Percentiles rank a stretch among this genome's conserved stretches.
Conservation (phyloP, 2,113 vertebrate genomes). For the Gasterosteus nipponicus region DNA sequence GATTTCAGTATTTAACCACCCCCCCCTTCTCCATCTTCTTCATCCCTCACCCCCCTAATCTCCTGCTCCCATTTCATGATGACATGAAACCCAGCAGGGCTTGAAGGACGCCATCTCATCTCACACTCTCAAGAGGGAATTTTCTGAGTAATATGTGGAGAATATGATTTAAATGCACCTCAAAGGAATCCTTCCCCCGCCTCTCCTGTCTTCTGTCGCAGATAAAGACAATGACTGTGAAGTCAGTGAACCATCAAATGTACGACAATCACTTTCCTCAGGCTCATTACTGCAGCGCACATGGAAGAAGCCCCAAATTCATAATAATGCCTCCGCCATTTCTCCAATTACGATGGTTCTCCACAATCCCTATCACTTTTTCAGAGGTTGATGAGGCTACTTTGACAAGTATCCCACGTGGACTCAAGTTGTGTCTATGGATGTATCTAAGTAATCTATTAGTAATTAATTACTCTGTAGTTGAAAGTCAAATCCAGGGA, state of each 20-base stretch:
- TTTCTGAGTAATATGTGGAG: conserved; percentile 71
- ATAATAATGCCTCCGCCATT: conserved; percentile 47
- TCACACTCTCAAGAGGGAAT: conserved; percentile 70
- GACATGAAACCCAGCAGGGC: conserved; percentile 76
- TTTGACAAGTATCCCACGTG: conserved; percentile 27
- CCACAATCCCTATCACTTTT: conserved; percentile 32
- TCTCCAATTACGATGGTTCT: conserved; percentile 52
- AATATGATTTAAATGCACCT: conserved; percentile 78
- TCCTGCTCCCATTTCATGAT: conserved; percentile 74
- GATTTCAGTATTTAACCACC: conserved; percentile 74
- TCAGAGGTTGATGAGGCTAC: conserved; percentile 55
- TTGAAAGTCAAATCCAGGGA: conserved; percentile 58
- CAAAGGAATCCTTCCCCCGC: conserved; percentile 60
- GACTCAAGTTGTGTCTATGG: conserved; percentile 35
- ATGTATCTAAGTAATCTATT: conserved; percentile 31
- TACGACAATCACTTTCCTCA: conserved; percentile 70
- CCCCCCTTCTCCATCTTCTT: conserved; percentile 49
- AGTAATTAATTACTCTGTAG: conserved; percentile 59
- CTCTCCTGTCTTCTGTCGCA: conserved; percentile 48
- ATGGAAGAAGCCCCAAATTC: conserved; percentile 41
- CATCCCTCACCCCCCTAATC: conserved; percentile 65
- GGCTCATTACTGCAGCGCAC: conserved; percentile 65
- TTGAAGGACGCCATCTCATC: conserved; percentile 80
- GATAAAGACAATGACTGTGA: conserved; percentile 75
- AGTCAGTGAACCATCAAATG: conserved; percentile 72